phyloP scores from a whole-genome alignment of 2,888 invertebrate species.

The Stenichneumon culpator region DNA sequence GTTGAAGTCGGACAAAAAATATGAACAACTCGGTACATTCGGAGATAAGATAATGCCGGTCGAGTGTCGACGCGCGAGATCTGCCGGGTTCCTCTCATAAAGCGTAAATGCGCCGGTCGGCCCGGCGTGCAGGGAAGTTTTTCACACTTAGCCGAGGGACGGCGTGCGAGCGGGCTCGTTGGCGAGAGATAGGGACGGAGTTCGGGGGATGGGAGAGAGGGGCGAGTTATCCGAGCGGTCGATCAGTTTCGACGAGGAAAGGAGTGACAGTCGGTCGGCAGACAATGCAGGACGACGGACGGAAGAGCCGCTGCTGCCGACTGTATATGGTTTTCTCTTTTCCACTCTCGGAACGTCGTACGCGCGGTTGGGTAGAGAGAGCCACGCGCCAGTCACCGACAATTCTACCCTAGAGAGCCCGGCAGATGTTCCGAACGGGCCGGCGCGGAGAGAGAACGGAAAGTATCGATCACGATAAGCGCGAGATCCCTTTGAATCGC shows the following conservation, averaged over 20 bases:
- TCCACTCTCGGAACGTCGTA: not conserved
- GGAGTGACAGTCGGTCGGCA: constrained; percentile 60
- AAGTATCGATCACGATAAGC: constrained; percentile 83
- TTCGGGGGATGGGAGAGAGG: constrained; percentile 13
- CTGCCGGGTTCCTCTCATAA: constrained; percentile 12
- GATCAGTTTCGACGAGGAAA: constrained; percentile 63
- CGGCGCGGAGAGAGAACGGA: constrained; percentile 62
- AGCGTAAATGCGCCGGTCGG: constrained; percentile 20
- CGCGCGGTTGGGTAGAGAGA: constrained; percentile 20
- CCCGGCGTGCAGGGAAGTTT: constrained; percentile 42
- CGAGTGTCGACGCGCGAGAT: constrained; percentile 40
- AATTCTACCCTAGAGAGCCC: constrained; percentile 76
- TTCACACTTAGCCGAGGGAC: constrained; percentile 59
- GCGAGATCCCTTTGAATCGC: constrained; percentile 67
- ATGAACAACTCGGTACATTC: constrained; percentile 29
- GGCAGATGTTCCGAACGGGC: constrained; percentile 83
- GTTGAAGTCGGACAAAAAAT: constrained; percentile 36
- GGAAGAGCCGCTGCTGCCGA: constrained; percentile 30
- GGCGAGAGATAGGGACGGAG: constrained; percentile 30
- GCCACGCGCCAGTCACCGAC: constrained; percentile 77
- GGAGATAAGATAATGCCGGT: constrained; percentile 44
- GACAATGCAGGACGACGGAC: constrained; percentile 54
- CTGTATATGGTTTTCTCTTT: constrained; percentile 27
- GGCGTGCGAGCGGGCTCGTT: constrained; percentile 7
- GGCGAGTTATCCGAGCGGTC: constrained; percentile 57